Evolutionary conservation across 2,888 invertebrate genomes (phyloP).

Genomic region (Eristalis tenax): DNA sequence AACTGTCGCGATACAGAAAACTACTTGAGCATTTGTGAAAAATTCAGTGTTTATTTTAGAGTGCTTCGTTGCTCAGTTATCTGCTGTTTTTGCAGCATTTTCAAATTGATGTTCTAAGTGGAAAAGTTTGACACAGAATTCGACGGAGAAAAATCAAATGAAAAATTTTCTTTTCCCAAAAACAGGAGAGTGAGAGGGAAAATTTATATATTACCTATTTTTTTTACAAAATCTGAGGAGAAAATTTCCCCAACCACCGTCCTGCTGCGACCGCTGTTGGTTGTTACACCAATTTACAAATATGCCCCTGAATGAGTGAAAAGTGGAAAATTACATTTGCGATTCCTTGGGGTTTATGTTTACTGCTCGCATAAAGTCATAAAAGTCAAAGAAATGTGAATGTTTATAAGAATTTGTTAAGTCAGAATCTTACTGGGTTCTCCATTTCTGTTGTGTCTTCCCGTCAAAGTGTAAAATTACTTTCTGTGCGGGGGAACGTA

Average conservation of each 20-base stretch:
- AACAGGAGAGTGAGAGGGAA: conserved; percentile 63
- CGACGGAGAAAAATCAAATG: conserved; percentile 45
- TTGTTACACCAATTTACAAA: neutral
- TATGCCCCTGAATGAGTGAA: conserved; percentile 42
- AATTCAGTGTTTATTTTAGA: neutral
- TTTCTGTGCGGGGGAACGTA: conserved; percentile 29
- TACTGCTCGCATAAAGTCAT: conserved; percentile 26
- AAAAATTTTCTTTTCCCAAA: conserved; percentile 56
- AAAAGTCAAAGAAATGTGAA: conserved; percentile 40
- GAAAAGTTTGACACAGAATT: conserved; percentile 13
- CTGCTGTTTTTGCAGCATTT: neutral
- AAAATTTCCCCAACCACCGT: conserved; percentile 70
- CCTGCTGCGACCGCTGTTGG: conserved; percentile 32
- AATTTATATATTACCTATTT: conserved; percentile 4
- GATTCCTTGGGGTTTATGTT: conserved; percentile 21
- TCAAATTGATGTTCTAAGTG: neutral
- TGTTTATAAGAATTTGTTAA: neutral
- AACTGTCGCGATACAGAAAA: neutral
- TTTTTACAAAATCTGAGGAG: conserved; percentile 56
- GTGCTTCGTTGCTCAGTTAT: neutral
- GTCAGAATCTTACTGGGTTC: conserved; percentile 9
- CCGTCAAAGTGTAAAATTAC: conserved; percentile 47
- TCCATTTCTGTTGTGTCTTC: conserved; percentile 16
- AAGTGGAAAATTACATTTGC: conserved; percentile 43
- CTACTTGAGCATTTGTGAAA: neutral